Evolutionary conservation across 2,888 invertebrate species (phyloP).

Genomic region (Pristionchus arcanus): DNA sequence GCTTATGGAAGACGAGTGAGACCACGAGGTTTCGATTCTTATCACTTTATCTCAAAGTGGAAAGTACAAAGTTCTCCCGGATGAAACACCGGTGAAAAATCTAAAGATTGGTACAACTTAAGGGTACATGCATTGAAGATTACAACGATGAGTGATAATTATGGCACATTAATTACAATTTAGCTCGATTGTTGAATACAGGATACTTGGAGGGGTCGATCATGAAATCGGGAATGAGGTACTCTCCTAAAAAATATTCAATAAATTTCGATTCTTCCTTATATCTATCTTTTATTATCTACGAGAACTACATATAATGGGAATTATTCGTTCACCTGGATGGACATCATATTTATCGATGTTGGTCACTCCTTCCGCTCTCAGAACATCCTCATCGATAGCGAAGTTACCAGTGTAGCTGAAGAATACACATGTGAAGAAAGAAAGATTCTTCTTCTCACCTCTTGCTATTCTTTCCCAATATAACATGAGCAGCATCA

Average conservation of each 20-base stretch:
- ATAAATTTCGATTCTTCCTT: background rate
- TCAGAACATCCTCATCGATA: constrained; percentile 92
- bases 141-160: background rate
- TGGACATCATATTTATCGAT: constrained; percentile 90
- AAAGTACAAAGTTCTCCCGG: constrained; percentile 30
- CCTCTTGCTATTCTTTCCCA: constrained; percentile 87
- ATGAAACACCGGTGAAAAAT: background rate
- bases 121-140: background rate
- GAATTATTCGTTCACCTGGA: constrained; percentile 84
- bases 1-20: background rate
- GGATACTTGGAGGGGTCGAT: constrained; percentile 80
- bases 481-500: constrained; percentile 91
- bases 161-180: background rate
- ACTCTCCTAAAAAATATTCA: constrained; percentile 80
- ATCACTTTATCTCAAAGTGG: constrained; percentile 38
- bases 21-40: constrained; percentile 19
- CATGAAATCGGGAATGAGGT: constrained; percentile 92
- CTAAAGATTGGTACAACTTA: background rate
- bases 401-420: constrained; percentile 88
- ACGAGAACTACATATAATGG: background rate
- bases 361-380: constrained; percentile 88
- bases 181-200: constrained; percentile 23
- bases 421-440: background rate
- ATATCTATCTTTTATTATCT: background rate
- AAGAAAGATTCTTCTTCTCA: background rate